Evolutionary conservation across 2,797 vertebrate species (phyloP).

Genomic region (Holocentrus rufus): DNA sequence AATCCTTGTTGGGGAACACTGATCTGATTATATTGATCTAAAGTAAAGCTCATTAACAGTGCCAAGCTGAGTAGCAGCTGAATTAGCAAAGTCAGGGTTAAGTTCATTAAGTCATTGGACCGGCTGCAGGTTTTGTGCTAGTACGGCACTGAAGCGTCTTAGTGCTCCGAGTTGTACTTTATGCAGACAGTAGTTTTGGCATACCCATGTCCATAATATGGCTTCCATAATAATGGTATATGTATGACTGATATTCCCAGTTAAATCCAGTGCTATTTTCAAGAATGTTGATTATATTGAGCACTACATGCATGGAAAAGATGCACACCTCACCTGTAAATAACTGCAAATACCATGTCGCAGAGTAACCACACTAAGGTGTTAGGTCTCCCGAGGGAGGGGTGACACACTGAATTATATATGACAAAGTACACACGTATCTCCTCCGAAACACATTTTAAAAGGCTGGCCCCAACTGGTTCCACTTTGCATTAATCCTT

Average conservation of each 20-base stretch:
- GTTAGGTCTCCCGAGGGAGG: slow-evolving; percentile 71
- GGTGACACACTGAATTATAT: slow-evolving; percentile 69
- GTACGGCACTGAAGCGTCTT: too few species aligned
- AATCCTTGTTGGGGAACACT: neutral
- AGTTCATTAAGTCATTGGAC: too few species aligned
- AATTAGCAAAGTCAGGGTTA: too few species aligned
- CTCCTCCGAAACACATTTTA: slow-evolving; percentile 55
- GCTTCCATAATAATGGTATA: too few species aligned
- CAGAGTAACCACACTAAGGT: slow-evolving; percentile 56
- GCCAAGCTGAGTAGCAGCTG: neutral
- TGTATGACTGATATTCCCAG: neutral
- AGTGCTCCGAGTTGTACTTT: neutral
- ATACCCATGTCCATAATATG: too few species aligned
- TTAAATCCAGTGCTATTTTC: neutral
- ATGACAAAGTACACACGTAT: slow-evolving; percentile 61
- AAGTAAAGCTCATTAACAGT: neutral
- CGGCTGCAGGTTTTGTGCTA: too few species aligned
- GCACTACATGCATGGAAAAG: slow-evolving; percentile 10
- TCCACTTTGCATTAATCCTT: slow-evolving; percentile 14
- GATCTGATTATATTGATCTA: neutral
- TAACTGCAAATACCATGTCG: slow-evolving; percentile 34
- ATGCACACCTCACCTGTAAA: slow-evolving; percentile 22
- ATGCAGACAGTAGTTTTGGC: neutral
- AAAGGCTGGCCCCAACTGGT: slow-evolving; percentile 51
- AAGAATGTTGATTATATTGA: neutral